Conservation (phyloP, 2,888 invertebrate species). For the Nezara viridula region DNA sequence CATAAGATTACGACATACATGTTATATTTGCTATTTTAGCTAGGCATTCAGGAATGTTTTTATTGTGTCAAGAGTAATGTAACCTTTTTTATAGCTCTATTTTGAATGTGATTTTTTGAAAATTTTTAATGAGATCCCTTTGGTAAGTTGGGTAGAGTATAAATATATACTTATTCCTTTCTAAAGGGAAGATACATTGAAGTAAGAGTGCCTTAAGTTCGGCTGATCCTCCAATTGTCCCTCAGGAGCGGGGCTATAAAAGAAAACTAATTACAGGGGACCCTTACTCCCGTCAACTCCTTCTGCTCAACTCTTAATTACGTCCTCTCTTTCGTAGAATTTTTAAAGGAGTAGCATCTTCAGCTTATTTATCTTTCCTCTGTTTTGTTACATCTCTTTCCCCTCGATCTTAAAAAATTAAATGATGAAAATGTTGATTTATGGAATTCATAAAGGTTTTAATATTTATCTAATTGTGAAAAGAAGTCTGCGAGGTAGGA, state of each 20-base stretch:
- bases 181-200: neutral
- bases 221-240: constrained; percentile 1
- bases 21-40: neutral
- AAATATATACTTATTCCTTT: constrained; percentile 1
- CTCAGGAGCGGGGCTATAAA: neutral
- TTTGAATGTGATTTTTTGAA: neutral
- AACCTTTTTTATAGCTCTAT: neutral
- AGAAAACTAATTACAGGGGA: constrained; percentile 9
- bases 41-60: neutral
- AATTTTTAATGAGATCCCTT: constrained; percentile 19
- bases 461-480: too few species aligned
- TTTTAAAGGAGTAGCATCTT: constrained; percentile 21
- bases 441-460: too few species aligned
- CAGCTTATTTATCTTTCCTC: constrained; percentile 6
- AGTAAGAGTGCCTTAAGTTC: neutral
- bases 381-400: neutral
- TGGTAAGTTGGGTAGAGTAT: neutral
- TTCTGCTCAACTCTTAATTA: neutral
- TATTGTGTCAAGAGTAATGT: neutral
- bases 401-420: neutral
- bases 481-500: too few species aligned
- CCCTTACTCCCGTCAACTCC: neutral
- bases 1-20: too few species aligned
- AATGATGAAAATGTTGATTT: too few species aligned
- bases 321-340: neutral